Base-by-base conservation (phyloP, 2,797 vertebrate genomes). In the Tenualosa thibaudeaui region DNA sequence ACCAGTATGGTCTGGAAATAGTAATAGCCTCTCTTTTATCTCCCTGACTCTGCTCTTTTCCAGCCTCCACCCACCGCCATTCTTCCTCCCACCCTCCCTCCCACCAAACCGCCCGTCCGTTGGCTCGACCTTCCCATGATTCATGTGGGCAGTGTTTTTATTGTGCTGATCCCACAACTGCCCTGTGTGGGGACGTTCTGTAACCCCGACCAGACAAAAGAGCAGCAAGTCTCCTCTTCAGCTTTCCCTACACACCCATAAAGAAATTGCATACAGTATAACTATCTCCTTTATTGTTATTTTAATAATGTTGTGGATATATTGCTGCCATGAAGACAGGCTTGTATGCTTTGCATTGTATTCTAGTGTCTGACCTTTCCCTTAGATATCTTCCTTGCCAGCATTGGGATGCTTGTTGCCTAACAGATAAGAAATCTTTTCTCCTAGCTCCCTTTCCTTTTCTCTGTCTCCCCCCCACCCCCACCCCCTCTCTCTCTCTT, bases 191-290 rank as follows among this genome's bases (percentile, higher is more conserved):
- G 40, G 71, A 78, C 71, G 71, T 78, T 46, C 71, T 22, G 37
- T 78, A 78, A 78, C 71, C 71, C 68, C 17, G 68, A 12, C 10
- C 65, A 71, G 26, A 71, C 65, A 40, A 40, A 71, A 15, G 65
- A 71, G 65, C 26, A 1, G 31, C 10, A 22, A 22, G 10, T 71
- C 65, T 40, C 13, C 31, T 71, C 65, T 9, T 68, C 62, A 9
- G 50, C 50, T 51, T 51, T 12, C 50, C 50, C 50, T 51, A 51
- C 50, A 12, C 50, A 51, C 50, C 12, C 7, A 51, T 49, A 19
- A 19, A 43, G 17, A 78, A 78, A 78, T 46, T 43, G 17, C 40
- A 78, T 78, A 12, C 9, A 51, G 50, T 12, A 6, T 51, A 31
- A 31, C 31, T 51, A 6, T 51, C 8, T 12, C 9, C 37, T 43